These are phyloP conservation scores for Thunnus albacares DNA, from an alignment of 2,797 vertebrate genomes.

Conservation along the genomic window DNA sequence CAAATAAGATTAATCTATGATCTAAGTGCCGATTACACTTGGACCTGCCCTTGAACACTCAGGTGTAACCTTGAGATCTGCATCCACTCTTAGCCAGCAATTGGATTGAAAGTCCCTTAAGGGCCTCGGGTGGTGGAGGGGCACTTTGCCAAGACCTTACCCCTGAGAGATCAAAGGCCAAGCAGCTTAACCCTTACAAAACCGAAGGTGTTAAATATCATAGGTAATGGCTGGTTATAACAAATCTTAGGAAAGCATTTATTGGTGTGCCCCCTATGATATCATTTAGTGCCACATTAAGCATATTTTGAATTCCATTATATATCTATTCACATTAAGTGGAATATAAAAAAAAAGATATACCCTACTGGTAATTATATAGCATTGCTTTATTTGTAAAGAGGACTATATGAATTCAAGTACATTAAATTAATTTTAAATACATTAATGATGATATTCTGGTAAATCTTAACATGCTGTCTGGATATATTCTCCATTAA, in stretches of 20 bases:
- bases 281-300: constrained; percentile 35
- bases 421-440: constrained; percentile 17
- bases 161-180: constrained; percentile 85
- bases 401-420: background rate
- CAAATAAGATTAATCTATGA: constrained; percentile 99
- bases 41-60: constrained; percentile 99
- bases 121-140: constrained; percentile 77
- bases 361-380: background rate
- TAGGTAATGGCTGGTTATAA: constrained; percentile 80
- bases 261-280: constrained; percentile 45
- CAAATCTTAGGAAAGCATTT: constrained; percentile 73
- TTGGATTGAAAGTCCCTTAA: constrained; percentile 94
- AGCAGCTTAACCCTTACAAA: constrained; percentile 87
- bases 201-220: constrained; percentile 88
- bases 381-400: constrained; percentile 16
- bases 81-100: constrained; percentile 94
- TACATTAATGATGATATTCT: constrained; percentile 4
- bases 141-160: constrained; percentile 85
- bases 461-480: constrained; percentile 13
- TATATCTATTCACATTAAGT: constrained; percentile 35
- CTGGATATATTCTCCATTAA: constrained; percentile 33
- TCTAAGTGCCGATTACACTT: constrained; percentile 99
- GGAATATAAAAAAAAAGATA: constrained; percentile 10
- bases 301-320: constrained; percentile 45
- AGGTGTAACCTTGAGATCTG: constrained; percentile 99